Evolutionary conservation across 2,888 invertebrate genomes (phyloP), one percentile per base, ranked within the genome.

Genomic region (Desoria tigrina): DNA sequence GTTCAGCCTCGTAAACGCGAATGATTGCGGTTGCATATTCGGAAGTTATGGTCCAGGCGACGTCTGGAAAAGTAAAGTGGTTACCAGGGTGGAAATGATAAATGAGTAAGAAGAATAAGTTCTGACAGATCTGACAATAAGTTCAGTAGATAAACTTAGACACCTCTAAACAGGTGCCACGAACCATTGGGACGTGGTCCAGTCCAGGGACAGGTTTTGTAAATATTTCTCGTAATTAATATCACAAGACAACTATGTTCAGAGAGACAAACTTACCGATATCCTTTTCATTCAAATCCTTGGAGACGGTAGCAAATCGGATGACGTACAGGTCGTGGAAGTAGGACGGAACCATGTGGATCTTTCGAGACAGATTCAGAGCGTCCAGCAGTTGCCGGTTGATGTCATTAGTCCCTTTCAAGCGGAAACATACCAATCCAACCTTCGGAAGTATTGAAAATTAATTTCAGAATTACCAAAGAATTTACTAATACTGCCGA

Each of bases 291-390:
- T 50, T 64, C 2, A 63, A 59, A 24, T 23, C 59, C 49, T 71
- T 61, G 1, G 39, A 37, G 42, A 63, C 65, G 6, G 63, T 39
- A 28, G 64, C 68, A 50, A 67, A 71, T 2, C 68, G 61, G 57
- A 71, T 85, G 37, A 88, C 86, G 78, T 88, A 91, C 79, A 87
- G 86, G 56, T 87, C 87, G 79, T 86, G 87, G 2, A 90, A 85
- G 76, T 88, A 84, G 0, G 90, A 87, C 0, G 91, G 91, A 42
- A 90, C 90, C 91, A 94, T 91, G 80, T 92, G 91, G 61, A 93
- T 83, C 77, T 87, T 86, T 0, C 92, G 90, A 0, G 90, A 88
- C 21, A 88, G 88, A 79, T 93, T 93, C 69, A 94, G 87, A 61
- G 85, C 84, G 0, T 90, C 89, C 61, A 92, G 79, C 4, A 94